Evolutionary conservation across 2,888 invertebrate genomes (phyloP).

Genomic region (Brachypalpus laphriformis): DNA sequence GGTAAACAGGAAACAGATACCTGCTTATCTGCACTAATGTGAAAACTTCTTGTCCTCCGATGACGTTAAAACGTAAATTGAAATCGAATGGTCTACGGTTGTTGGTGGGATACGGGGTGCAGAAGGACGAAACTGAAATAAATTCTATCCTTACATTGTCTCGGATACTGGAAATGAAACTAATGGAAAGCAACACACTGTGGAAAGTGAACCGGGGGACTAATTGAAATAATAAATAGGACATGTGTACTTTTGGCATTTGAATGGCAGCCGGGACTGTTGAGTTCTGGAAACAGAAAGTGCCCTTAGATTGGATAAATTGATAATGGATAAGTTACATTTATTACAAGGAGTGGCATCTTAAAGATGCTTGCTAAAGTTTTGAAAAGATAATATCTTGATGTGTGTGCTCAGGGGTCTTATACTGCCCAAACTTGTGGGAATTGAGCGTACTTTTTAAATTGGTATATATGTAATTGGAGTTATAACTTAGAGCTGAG

Average conservation of each 20-base stretch:
- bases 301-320: conserved; percentile 28
- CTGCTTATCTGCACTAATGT: conserved; percentile 74
- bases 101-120: not conserved
- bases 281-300: conserved; percentile 17
- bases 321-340: conserved; percentile 24
- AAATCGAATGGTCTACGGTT: conserved; percentile 58
- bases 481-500: no score
- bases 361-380: not conserved
- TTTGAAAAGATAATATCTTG: not conserved
- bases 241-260: conserved; percentile 60
- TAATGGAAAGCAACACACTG: conserved; percentile 55
- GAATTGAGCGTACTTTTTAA: no score
- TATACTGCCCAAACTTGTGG: no score
- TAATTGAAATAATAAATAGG: conserved; percentile 73
- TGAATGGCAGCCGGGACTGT: conserved; percentile 28
- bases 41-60: conserved; percentile 71
- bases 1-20: conserved; percentile 72
- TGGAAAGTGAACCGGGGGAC: conserved; percentile 53
- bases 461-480: no score
- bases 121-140: conserved; percentile 34
- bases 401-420: no score
- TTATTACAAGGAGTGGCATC: not conserved
- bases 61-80: conserved; percentile 67
- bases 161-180: conserved; percentile 51
- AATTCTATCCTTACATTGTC: conserved; percentile 49